phyloP scores from a whole-genome alignment of 2,113 vertebrate genomes.

The Rhizomys pruinosus region DNA sequence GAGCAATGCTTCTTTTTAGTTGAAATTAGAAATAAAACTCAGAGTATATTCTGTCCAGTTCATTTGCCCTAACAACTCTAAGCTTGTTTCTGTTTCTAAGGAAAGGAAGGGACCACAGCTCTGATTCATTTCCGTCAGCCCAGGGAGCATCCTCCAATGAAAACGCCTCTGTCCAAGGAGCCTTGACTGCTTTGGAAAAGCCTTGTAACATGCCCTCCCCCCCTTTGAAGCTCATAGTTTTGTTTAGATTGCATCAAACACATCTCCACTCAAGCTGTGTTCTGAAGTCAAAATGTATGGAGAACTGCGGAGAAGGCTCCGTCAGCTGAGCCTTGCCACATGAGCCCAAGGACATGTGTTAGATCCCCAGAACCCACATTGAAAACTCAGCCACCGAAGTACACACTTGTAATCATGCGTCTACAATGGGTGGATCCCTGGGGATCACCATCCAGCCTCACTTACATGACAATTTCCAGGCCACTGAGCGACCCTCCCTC shows the following conservation, averaged over 20 bases:
- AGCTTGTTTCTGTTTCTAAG: constrained; percentile 48
- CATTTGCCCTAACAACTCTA: background rate
- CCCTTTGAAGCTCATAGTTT: background rate
- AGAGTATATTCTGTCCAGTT: background rate
- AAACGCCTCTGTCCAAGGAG: background rate
- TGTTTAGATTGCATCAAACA: constrained; percentile 17
- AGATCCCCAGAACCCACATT: background rate
- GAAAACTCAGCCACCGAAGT: background rate
- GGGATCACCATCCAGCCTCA: background rate
- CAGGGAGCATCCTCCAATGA: background rate
- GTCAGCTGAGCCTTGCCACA: background rate
- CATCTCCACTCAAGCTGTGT: constrained; percentile 18
- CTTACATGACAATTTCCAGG: background rate
- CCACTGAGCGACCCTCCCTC: background rate
- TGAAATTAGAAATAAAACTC: constrained; percentile 46
- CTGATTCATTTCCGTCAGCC: constrained; percentile 1
- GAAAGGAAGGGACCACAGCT: background rate
- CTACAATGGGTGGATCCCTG: background rate
- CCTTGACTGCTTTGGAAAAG: background rate
- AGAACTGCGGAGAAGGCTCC: background rate
- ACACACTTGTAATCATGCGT: background rate
- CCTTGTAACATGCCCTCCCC: background rate
- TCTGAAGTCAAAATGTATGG: constrained; percentile 37
- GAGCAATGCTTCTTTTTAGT: background rate
- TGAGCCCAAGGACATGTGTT: background rate